phyloP scores from a whole-genome alignment of 2,797 vertebrate genomes.

The Alfaro cultratus region DNA sequence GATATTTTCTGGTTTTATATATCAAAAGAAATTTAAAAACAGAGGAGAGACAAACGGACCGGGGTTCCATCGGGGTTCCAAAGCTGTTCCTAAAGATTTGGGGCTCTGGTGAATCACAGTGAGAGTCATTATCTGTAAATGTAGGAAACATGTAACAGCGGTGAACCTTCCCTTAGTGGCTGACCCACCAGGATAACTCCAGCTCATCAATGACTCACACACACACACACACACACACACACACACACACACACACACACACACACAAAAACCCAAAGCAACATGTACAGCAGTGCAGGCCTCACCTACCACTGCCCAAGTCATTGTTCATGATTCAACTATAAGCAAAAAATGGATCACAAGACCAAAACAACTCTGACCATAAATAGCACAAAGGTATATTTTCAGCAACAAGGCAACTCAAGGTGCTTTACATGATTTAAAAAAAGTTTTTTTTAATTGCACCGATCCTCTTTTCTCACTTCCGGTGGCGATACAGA shows the following conservation, averaged over 20 bases:
- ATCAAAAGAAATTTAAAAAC: not conserved
- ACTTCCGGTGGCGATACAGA: too few species aligned
- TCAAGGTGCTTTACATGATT: not conserved
- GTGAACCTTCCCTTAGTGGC: not conserved
- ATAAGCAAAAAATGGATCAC: not conserved
- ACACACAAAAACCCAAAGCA: not conserved
- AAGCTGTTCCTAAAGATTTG: not conserved
- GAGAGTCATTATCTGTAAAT: not conserved
- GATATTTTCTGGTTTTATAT: not conserved
- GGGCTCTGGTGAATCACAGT: not conserved
- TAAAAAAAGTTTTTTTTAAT: too few species aligned
- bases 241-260: too few species aligned
- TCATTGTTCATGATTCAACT: not conserved
- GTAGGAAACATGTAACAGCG: not conserved
- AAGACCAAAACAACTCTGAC: not conserved
- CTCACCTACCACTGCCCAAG: not conserved
- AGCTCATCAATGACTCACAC: not conserved
- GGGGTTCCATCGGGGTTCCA: not conserved
- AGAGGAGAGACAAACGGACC: not conserved
- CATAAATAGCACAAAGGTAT: not conserved
- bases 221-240: not conserved
- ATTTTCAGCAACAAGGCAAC: not conserved
- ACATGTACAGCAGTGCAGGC: not conserved
- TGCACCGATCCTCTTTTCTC: too few species aligned
- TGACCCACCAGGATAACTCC: not conserved